phyloP scores from a whole-genome alignment of 2,113 vertebrate genomes.

The Pteropus alecto region DNA sequence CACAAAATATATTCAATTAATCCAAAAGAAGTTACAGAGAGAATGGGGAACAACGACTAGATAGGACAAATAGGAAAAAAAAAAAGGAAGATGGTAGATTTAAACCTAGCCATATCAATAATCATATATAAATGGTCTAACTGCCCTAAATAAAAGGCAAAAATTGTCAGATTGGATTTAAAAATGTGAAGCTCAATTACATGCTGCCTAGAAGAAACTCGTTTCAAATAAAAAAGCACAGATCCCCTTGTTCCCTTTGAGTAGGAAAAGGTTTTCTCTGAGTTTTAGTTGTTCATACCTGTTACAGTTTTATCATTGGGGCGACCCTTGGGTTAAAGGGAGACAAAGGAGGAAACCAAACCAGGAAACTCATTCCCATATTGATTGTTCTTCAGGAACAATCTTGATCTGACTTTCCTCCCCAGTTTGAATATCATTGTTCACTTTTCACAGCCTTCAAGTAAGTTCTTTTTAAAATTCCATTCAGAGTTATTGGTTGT shows the following conservation, averaged over 20 bases:
- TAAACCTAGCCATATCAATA: background rate
- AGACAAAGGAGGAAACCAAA: background rate
- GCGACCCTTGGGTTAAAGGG: background rate
- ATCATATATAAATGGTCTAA: background rate
- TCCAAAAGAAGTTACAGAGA: background rate
- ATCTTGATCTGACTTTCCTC: background rate
- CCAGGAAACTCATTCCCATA: background rate
- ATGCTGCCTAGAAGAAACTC: background rate
- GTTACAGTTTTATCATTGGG: too few species aligned
- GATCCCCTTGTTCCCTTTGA: background rate
- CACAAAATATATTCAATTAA: background rate
- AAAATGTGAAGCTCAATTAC: background rate
- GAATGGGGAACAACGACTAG: background rate
- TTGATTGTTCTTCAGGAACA: background rate
- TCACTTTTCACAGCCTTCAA: background rate
- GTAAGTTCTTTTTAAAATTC: background rate
- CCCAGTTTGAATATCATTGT: background rate
- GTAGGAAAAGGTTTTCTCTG: background rate
- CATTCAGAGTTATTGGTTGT: background rate
- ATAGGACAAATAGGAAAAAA: background rate
- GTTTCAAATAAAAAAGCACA: background rate
- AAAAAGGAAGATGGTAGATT: background rate
- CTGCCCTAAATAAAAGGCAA: background rate
- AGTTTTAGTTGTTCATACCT: background rate
- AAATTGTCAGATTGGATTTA: background rate